Evolutionary conservation across 2,888 invertebrate genomes (phyloP), one percentile per base, ranked within the genome.

Genomic region (Timema cristinae): DNA sequence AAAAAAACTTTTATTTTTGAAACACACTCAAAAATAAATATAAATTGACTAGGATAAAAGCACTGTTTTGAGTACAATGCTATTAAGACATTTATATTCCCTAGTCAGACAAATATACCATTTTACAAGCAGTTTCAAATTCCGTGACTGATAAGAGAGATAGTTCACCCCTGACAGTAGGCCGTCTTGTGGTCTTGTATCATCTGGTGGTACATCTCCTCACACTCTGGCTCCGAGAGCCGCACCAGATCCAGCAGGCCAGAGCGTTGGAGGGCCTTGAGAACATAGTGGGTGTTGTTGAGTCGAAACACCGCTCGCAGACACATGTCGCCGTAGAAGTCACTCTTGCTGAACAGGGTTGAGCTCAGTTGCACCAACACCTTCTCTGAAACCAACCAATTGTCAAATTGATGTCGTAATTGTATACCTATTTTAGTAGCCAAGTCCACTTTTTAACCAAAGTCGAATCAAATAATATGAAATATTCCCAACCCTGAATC

Each of bases 251-350:
- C 93, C 79, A 98, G 83, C 6, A 97, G 84, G 32, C 90, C 91
- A 73, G 92, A 94, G 77, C 94, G 89, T 77, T 94, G 93, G 48
- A 98, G 84, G 10, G 96, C 93, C 84, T 95, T 96, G n/a, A 97
- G 85, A 74, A 98, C 91, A 80, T 98, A 97, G 81, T 97, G 91
- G 76, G 94, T 95, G 82, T 98, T 98, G 83, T 98, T 98, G 63
- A 98, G 84, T 73, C 96, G 88, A 80, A 98, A 98, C 70, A 97
- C 88, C 8, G 95, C 92, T 78, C 93, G 91, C 15, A 97, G 86
- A 6, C 94, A 94, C 63, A 86, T 84, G 80, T 97, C 97, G 56
- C 89, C 90, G 80, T 98, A 98, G 73, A 93, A 91, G 79, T 97
- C 96, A 81, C 95, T 94, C 84, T 96, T 95, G 81, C 90, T 95